Base-by-base conservation (phyloP, 2,113 vertebrate genomes). In the Pipa parva region DNA sequence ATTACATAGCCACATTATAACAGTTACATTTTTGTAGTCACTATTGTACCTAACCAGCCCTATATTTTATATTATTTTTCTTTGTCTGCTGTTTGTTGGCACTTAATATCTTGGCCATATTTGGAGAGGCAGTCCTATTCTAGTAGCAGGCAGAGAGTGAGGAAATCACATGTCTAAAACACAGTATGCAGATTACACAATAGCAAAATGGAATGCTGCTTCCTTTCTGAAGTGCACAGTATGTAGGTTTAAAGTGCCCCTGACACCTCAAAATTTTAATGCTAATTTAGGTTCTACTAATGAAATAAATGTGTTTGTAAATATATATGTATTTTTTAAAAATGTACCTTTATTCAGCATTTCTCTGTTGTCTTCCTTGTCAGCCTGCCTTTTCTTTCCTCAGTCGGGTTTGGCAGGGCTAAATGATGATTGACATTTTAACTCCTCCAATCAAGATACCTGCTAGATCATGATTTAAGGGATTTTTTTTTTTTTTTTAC, bases 31-130 rank as follows among this genome's bases (percentile, higher is more conserved):
- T 46, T 20, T 46, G 15, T 17, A n/a, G 7, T 6, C 42, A 46
- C 7, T n/a, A 2, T 45, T 18, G 42, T 20, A 20, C 7, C 15
- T 46, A 18, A 46, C 7, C 42, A 17, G 17, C n/a, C n/a, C n/a
- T n/a, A 17, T n/a, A n/a, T 3, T 20, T 7, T 46, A n/a, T 46
- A 17, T 15, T 45, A n/a, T n/a, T 18, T 15, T 46, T 12, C n/a
- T 46, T 17, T 46, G 17, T 17, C 2, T 25, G 17, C 12, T 21
- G 5, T 11, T 46, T 39, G 7, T 52, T 56, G 18, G 11, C 22
- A 3, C 12, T 45, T 11, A 29, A 54, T 56, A 29, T 65, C 51
- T 15, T 65, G 3, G 5, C 63, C 63, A 65, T 65, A 29, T 65
- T 45, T 56, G 37, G 52, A 46, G n/a, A 55, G 6, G 7, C 28